These are phyloP conservation scores for Drosophila subpulchrella DNA, from an alignment of 1,140 invertebrate genomes.

Conservation along the genomic window DNA sequence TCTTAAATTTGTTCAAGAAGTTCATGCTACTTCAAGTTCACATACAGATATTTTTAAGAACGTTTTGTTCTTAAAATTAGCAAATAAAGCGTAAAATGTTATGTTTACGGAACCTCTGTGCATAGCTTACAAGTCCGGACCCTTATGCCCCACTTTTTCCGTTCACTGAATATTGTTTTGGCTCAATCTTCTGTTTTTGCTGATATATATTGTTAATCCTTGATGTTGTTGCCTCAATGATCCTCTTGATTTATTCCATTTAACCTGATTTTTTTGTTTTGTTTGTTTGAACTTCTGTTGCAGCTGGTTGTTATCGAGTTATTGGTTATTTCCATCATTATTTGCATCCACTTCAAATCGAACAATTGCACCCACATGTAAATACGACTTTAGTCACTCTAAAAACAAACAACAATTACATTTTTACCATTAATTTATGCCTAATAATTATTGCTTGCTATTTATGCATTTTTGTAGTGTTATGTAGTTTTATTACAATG, in stretches of 20 bases:
- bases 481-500: background rate
- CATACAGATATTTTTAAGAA: too few relatives aligned
- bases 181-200: conserved; percentile 27
- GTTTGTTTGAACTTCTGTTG: conserved; percentile 38
- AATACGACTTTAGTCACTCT: conserved; percentile 16
- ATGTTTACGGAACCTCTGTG: background rate
- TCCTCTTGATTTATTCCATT: conserved; percentile 21
- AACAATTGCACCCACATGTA: conserved; percentile 20
- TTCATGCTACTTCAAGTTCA: too few relatives aligned
- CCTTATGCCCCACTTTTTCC: background rate
- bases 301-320: conserved; percentile 27
- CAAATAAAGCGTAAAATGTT: too few relatives aligned
- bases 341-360: conserved; percentile 34
- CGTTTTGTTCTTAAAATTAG: too few relatives aligned
- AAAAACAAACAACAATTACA: conserved; percentile 1
- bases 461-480: conserved; percentile 19
- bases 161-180: conserved; percentile 16
- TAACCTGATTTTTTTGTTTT: conserved; percentile 15
- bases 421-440: background rate
- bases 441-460: conserved; percentile 3
- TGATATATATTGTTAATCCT: background rate
- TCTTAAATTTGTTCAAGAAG: too few relatives aligned
- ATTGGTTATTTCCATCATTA: conserved; percentile 36
- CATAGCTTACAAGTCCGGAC: conserved; percentile 1
- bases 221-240: conserved; percentile 1